phyloP scores from a whole-genome alignment of 2,797 vertebrate genomes.

The Pipistrellus nathusii region DNA sequence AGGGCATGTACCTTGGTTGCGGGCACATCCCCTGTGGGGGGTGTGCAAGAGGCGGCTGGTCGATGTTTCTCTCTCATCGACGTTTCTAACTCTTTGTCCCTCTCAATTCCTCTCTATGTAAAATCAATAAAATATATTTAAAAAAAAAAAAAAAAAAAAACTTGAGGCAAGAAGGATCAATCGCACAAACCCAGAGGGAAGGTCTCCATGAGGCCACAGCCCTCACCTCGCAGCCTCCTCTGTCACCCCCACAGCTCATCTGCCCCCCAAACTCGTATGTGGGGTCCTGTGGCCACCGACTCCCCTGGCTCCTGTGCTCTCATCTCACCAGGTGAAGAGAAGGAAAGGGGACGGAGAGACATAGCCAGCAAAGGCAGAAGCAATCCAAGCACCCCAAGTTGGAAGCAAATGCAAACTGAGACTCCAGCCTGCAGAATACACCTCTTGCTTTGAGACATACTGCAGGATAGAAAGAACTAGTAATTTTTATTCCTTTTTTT shows the following conservation, averaged over 20 bases:
- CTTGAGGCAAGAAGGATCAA: not conserved
- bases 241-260: fast-evolving
- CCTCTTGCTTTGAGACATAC: not conserved
- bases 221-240: not conserved
- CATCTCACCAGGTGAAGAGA: not conserved
- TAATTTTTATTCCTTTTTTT: not conserved
- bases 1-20: no score
- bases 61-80: no score
- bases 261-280: not conserved
- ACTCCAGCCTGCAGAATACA: not conserved
- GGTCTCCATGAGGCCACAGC: not conserved
- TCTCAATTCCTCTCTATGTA: no score
- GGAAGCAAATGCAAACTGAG: not conserved
- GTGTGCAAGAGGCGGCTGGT: no score
- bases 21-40: no score
- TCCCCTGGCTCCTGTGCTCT: not conserved
- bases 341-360: not conserved
- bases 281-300: not conserved
- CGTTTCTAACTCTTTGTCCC: no score
- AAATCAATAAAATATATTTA: no score
- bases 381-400: not conserved
- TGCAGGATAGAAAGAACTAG: not conserved
- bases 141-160: not conserved
- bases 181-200: fast-evolving
- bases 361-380: not conserved